Conservation (phyloP, 1,140 invertebrate genomes). For the Camponotus floridanus region DNA sequence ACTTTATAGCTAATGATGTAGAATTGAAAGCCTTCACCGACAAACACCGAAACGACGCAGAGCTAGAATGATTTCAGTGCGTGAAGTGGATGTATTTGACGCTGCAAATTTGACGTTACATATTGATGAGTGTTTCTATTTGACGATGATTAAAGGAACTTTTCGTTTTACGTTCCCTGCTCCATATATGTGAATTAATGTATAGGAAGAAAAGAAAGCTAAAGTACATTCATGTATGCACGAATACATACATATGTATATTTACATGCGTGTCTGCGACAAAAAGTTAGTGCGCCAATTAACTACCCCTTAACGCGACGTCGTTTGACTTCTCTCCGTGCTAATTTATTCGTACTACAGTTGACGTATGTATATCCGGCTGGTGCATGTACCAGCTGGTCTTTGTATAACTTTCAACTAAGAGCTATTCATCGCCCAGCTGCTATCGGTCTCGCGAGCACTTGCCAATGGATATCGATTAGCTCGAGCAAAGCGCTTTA, state of each 20-base stretch:
- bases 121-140: conserved; percentile 9
- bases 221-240: background rate
- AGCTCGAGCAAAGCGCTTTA: conserved; percentile 13
- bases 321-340: conserved; percentile 35
- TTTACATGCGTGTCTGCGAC: conserved; percentile 3
- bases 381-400: background rate
- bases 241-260: background rate
- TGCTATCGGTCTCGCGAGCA: conserved; percentile 1
- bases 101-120: conserved; percentile 3
- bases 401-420: conserved; percentile 48
- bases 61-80: background rate
- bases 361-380: conserved; percentile 30
- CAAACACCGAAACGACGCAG: background rate
- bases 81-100: background rate
- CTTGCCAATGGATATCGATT: conserved; percentile 49
- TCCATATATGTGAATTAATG: background rate
- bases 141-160: conserved; percentile 5
- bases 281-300: conserved; percentile 72
- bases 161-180: background rate
- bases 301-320: conserved; percentile 65
- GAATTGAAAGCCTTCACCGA: background rate
- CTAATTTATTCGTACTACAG: conserved; percentile 70
- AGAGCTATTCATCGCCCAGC: conserved; percentile 37
- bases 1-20: background rate
- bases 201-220: background rate